Evolutionary conservation across 1,140 invertebrate genomes (phyloP), one percentile per base, ranked within the genome.

Genomic region (Stegodyphus dumicola): DNA sequence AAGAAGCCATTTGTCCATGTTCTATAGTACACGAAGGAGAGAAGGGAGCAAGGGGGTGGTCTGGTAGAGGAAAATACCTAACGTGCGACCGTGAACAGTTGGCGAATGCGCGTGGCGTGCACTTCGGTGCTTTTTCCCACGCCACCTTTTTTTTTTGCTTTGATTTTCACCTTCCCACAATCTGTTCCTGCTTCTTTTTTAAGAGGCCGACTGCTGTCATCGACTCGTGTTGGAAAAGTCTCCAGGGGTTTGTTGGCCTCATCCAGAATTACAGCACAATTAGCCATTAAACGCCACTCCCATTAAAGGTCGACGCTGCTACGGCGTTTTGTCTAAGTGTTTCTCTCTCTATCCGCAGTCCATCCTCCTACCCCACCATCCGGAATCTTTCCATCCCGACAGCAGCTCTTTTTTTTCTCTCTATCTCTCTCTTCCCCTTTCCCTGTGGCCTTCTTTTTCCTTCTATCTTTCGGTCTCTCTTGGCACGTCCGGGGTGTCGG

Each of bases 181-280:
- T 75, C 80, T 67, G 73, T 73, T 75, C 56, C 54, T 81, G 56
- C 78, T 73, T 81, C 48, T 54, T 77, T 49, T 51, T 73, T 73
- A 73, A 73, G 78, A 73, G 69, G 53, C 53, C 67, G 78, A 73
- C 78, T 81, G 78, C 80, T 83, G 80, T 83, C 80, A 83, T 83
- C 80, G 80, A 83, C 80, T 83, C 80, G 80, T 75, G 80, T 83
- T 75, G 53, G 80, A 83, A 83, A 83, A 66, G 71, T 60, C 77
- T 83, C 80, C 60, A 56, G 80, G 80, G 80, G 80, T 83, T 83
- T 83, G 80, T 83, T 81, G 71, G 80, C 80, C 80, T 83, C 80
- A 75, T 83, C 80, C 80, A 83, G 80, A 83, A 83, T 83, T 83
- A 83, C 80, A 83, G 80, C 80, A 83, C 80, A 83, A 83, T 83